Conservation (phyloP, 2,888 invertebrate genomes). For the Andrena dorsata region DNA sequence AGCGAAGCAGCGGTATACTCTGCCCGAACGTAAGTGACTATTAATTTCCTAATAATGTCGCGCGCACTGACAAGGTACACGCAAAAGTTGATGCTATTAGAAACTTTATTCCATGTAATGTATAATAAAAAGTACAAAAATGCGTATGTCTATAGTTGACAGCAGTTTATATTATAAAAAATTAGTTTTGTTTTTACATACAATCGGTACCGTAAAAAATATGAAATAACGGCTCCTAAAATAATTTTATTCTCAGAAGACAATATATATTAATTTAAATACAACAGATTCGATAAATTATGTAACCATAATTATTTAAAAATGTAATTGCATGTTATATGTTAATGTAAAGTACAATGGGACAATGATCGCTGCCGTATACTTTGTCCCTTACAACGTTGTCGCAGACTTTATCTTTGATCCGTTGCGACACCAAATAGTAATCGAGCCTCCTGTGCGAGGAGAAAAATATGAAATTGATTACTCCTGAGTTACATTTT, state of each 20-base stretch:
- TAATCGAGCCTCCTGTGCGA: slow-evolving; percentile 95
- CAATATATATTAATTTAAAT: slow-evolving; percentile 22
- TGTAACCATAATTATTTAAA: slow-evolving; percentile 18
- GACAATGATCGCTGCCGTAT: slow-evolving; percentile 98
- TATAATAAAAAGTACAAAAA: too few relatives aligned
- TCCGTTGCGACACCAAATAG: slow-evolving; percentile 94
- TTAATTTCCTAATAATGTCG: too few relatives aligned
- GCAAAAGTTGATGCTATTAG: too few relatives aligned
- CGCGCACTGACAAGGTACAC: too few relatives aligned
- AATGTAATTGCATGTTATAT: slow-evolving; percentile 42
- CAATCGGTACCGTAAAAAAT: neutral
- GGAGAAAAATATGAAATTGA: slow-evolving; percentile 10
- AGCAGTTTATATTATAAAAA: neutral
- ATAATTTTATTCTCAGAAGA: slow-evolving; percentile 42
- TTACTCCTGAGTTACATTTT: neutral
- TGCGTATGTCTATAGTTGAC: too few relatives aligned
- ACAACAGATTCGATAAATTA: slow-evolving; percentile 16
- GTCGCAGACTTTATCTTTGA: slow-evolving; percentile 93
- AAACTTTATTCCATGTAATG: too few relatives aligned
- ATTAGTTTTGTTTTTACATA: neutral
- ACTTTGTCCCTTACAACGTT: slow-evolving; percentile 92
- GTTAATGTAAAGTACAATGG: slow-evolving; percentile 92
- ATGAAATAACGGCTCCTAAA: neutral
- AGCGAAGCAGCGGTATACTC: too few relatives aligned
- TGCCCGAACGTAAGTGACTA: too few relatives aligned